Base-by-base conservation (phyloP, 2,888 invertebrate genomes). In the Gnatocerus cornutus region DNA sequence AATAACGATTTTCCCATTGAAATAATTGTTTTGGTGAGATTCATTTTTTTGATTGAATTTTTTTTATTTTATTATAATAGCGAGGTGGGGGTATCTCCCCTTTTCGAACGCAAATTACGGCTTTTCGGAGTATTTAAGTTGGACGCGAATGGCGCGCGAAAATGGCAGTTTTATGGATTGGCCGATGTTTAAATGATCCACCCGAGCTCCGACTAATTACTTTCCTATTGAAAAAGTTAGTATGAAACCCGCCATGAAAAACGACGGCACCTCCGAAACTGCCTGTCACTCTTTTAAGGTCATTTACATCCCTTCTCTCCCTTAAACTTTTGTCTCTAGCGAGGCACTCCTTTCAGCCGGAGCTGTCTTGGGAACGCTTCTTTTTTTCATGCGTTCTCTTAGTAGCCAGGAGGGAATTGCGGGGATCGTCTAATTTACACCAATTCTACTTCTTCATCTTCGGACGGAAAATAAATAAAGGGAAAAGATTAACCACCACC, bases 251-350 rank as follows among this genome's bases (percentile, higher is more conserved):
- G 41, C 3, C 27, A 1, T 56, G 56, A 43, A 56, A 43, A 56
- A 56, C 56, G 56, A 9, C 3, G 33, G 13, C 33, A 41, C 58
- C 43, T 58, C 43, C 14, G 37, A 61, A 61, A 29, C 61, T 46
- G 61, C 33, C 61, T 48, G 61, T 61, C 61, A 48, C 48, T 33
- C 46, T 61, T 56, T 53, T 61, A 61, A 30, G 61, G 48, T 61
- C 61, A 61, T 61, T 61, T 61, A 61, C 61, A 61, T 61, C 37
- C 61, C 21, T 12, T 10, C 16, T 61, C 12, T 27, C 43, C 9
- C 61, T 61, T 29, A 61, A 61, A 61, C 48, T 61, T 61, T 61
- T 61, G 61, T 61, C 61, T 61, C 61, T 46, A 16, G 61, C 12
- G 61, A 48, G 21, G 16, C 37, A 29, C 29, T 27, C 45, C 27